Conservation (phyloP, 2,113 vertebrate genomes). For the Nibea coibor region DNA sequence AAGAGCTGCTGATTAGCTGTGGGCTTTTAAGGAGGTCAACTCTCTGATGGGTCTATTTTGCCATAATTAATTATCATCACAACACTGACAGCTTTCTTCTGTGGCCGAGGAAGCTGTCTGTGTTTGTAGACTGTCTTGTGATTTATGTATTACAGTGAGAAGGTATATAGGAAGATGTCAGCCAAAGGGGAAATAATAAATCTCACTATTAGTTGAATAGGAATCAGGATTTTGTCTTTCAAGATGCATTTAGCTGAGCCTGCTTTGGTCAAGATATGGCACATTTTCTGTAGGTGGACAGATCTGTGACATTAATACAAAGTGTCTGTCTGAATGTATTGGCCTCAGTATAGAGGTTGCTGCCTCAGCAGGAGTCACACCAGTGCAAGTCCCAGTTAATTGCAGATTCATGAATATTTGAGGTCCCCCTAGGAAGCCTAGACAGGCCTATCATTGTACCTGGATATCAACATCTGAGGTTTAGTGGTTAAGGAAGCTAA, state of each 20-base stretch:
- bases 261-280: not conserved
- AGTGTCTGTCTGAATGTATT: conserved; percentile 52
- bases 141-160: conserved; percentile 34
- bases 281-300: not conserved
- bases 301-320: conserved; percentile 60
- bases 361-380: conserved; percentile 62
- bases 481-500: conserved; percentile 57
- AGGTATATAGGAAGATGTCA: conserved; percentile 8
- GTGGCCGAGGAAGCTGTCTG: conserved; percentile 24
- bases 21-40: conserved; percentile 74
- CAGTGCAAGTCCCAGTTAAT: conserved; percentile 23
- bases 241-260: conserved; percentile 26
- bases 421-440: conserved; percentile 57
- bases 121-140: conserved; percentile 31
- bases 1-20: conserved; percentile 73
- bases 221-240: conserved; percentile 32
- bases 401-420: conserved; percentile 75
- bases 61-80: conserved; percentile 77
- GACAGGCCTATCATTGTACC: conserved; percentile 74
- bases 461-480: conserved; percentile 66
- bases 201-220: conserved; percentile 45
- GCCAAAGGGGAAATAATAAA: conserved; percentile 46
- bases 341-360: conserved; percentile 50
- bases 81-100: conserved; percentile 39
- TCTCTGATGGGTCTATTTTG: conserved; percentile 74